phyloP scores from a whole-genome alignment of 1,140 invertebrate species.

The Atta texana region DNA sequence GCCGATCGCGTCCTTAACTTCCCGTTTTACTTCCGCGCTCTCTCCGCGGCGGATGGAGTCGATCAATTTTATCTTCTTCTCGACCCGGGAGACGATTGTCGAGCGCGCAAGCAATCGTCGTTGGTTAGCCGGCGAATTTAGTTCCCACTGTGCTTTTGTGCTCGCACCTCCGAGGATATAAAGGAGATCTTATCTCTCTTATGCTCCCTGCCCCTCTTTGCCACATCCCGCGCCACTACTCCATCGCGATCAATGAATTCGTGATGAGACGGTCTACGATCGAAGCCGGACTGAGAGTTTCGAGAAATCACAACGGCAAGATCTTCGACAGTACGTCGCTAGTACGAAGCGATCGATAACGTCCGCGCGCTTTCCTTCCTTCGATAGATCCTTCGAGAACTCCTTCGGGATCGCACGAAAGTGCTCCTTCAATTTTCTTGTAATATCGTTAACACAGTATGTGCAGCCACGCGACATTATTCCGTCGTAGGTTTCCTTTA shows the following conservation, averaged over 20 bases:
- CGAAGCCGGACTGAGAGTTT: background rate
- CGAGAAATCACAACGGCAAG: constrained; percentile 24
- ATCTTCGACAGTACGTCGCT: background rate
- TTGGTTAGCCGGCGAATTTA: constrained; percentile 61
- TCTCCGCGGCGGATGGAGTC: constrained; percentile 20
- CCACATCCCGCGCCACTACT: background rate
- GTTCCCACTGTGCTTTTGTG: constrained; percentile 47
- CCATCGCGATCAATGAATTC: constrained; percentile 55
- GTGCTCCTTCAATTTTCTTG: constrained; percentile 36
- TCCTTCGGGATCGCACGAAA: background rate
- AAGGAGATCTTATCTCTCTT: constrained; percentile 55
- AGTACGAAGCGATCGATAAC: constrained; percentile 20
- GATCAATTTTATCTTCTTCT: constrained; percentile 56
- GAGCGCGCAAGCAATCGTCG: constrained; percentile 26
- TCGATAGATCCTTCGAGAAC: constrained; percentile 11
- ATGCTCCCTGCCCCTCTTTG: background rate
- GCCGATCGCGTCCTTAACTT: constrained; percentile 30
- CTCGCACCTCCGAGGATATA: constrained; percentile 32
- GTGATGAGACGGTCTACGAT: constrained; percentile 47
- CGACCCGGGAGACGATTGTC: constrained; percentile 35
- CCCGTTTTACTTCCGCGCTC: constrained; percentile 23
- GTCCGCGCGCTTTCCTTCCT: background rate
- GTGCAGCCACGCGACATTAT: background rate
- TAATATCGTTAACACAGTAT: constrained; percentile 51
- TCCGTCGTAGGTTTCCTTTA: background rate